Evolutionary conservation across 2,888 invertebrate genomes (phyloP).

Genomic region (Hipparchia sbordonii): DNA sequence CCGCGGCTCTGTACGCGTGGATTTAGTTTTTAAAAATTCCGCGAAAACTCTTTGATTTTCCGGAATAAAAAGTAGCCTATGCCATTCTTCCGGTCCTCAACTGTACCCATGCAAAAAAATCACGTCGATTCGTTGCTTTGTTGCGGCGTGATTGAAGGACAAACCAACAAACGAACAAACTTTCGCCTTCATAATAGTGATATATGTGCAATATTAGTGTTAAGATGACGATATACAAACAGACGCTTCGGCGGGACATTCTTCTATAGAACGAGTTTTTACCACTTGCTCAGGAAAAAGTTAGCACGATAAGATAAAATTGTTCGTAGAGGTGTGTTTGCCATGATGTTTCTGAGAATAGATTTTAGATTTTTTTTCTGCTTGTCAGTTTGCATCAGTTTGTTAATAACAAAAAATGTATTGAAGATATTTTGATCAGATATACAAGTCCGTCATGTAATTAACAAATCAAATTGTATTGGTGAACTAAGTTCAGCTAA

Average conservation of each 20-base stretch:
- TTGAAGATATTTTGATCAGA: constrained; percentile 11
- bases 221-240: too few species aligned
- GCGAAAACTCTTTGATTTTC: too few species aligned
- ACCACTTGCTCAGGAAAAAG: not conserved
- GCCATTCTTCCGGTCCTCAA: too few species aligned
- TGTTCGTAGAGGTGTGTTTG: not conserved
- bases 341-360: constrained; percentile 7
- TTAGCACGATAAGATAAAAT: constrained; percentile 15
- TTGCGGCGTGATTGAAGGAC: not conserved
- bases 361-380: constrained; percentile 12
- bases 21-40: too few species aligned
- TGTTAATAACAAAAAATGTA: constrained; percentile 13
- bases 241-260: not conserved
- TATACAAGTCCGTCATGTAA: not conserved
- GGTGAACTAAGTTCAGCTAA: too few species aligned
- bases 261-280: not conserved
- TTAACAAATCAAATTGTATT: constrained; percentile 15
- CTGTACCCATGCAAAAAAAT: too few species aligned
- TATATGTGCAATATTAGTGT: too few species aligned
- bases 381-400: constrained; percentile 10
- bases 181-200: not conserved
- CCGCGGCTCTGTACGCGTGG: too few species aligned
- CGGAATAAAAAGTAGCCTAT: too few species aligned
- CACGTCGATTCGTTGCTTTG: too few species aligned
- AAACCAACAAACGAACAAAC: not conserved